Evolutionary conservation across 1,140 invertebrate species (phyloP), one percentile per base, ranked within the genome.

Genomic region (Pectinophora gossypiella): DNA sequence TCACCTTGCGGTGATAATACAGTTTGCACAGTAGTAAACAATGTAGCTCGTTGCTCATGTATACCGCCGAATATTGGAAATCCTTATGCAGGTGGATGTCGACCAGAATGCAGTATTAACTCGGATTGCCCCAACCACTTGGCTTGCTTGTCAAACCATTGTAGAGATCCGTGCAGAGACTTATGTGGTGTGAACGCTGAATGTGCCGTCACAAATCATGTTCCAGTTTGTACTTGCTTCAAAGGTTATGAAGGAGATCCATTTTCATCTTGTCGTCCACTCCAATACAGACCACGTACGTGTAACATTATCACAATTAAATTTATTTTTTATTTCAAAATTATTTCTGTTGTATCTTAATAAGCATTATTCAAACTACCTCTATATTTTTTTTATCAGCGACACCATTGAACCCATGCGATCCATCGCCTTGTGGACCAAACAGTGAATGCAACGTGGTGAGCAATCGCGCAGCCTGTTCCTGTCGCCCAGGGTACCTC

Each of bases 31-130:
- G 88, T 91, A n/a, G 77, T 90, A 3, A 91, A 93, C 68, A 91
- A 92, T 12, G 85, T 89, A 19, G 91, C 93, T 3, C 89, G 92
- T 54, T 97, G 95, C 72, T 90, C 90, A 12, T 97, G 95, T 72
- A 94, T 96, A 68, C 94, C 95, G 55, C 95, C 95, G 0, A 96
- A 96, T 68, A 91, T 95, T 47, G 95, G 95, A 19, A 94, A 95
- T 87, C 93, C 94, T 0, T 95, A 95, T 62, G 89, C 90, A 2
- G 92, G 92, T 5, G 93, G 93, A 18, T 95, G 95, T 64, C 90
- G 93, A 52, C 95, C 95, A 0, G 95, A 96, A 76, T 96, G 95
- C 76, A 91, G 93, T 0, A 90, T 93, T 52, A 95, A 94, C 76
- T 91, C 93, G 0, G 95, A 97, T 61, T 98, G 96, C 79, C 89